Evolutionary conservation across 2,113 vertebrate species (phyloP), one percentile per base, ranked within the genome.

Genomic region (Sterrhoptilus dennistouni): DNA sequence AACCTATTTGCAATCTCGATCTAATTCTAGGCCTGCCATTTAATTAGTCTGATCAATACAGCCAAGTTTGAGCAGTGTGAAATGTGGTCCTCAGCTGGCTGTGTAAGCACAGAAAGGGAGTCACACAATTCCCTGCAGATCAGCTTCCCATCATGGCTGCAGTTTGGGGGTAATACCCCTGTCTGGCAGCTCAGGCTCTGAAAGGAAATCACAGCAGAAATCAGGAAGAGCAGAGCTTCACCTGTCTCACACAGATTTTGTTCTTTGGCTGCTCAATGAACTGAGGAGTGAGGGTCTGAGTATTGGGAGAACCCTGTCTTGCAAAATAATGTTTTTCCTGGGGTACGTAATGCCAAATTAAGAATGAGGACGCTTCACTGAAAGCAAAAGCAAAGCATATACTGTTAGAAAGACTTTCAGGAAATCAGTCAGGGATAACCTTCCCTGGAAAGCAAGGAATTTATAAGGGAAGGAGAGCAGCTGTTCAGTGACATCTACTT

Each of bases 21-120:
- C 38, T 75, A 63, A 87, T 79, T 82, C 65, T 57, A 89, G 59
- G 71, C 42, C 79, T 93, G 85, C 75, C 85, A 57, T 83, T 94
- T 96, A 90, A 88, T 65, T 18, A 36, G 38, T 42, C 35, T 66
- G 76, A 90, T 90, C 83, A 14, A 92, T 74, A 74, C 2, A 3
- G 42, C 50, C 42, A 54, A 33, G 71, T 47, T 6, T n/a, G 59
- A 81, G 83, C 54, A 75, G 57, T 23, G 35, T 78, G 81, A 93
- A 86, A 74, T 1, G 3, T 0, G 4, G 86, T 50, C 68, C 89
- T 38, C 52, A 92, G 66, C 36, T 80, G 86, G 44, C 68, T 83
- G 63, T 23, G 31, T 21, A n/a, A 74, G 45, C 10, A 4, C 28
- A 87, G 68, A 80, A 81, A 23, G 28, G 25, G 42, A 85, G 21